Evolutionary conservation across 2,113 vertebrate species (phyloP), one percentile per base, ranked within the genome.

Genomic region (Monarcha castaneiventris): DNA sequence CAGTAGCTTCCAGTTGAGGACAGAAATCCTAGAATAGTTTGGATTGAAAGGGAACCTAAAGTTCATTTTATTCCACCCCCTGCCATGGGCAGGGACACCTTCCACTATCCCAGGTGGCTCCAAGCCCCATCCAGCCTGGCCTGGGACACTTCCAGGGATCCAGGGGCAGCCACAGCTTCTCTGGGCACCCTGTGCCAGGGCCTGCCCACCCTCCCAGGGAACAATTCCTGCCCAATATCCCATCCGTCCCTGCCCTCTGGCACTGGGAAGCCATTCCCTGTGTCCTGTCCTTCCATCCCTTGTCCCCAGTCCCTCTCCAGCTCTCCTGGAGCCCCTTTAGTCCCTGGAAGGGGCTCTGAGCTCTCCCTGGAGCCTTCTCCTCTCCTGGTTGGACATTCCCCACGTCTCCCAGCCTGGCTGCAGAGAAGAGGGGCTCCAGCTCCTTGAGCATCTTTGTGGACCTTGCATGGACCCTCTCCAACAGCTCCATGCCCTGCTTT

Each of bases 31-130:
- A 5, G 35, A 55, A 21, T 3, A 29, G 13, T 29, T 67, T 20
- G 46, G 22, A n/a, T 54, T 62, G 22, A 48, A 68, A 33, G 26
- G 46, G 16, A 67, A 10, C 7, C 7, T 41, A 4, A 67, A 59
- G 29, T 11, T 67, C 14, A 26, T 46, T 15, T 9, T 4, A 2
- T 27, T 3, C 26, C 30, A 59, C 4, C 10, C 22, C 21, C 8
- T 35, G 30, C 25, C 25, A 3, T 23, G 33, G 23, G 33, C 37
- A 59, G 44, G 25, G 37, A 59, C 59, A 27, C 3, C 12, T 91
- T 0, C 39, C 41, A 35, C 21, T 8, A 0, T 12, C 29, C 69
- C 69, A 48, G 59, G 29, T 0, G 39, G 61, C 33, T 74, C 52
- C 52, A 3, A 52, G 10, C 23, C 35, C 12, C 2, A 0, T 21